Base-by-base conservation (phyloP, 2,888 invertebrate species). In the Leucophenga montana region DNA sequence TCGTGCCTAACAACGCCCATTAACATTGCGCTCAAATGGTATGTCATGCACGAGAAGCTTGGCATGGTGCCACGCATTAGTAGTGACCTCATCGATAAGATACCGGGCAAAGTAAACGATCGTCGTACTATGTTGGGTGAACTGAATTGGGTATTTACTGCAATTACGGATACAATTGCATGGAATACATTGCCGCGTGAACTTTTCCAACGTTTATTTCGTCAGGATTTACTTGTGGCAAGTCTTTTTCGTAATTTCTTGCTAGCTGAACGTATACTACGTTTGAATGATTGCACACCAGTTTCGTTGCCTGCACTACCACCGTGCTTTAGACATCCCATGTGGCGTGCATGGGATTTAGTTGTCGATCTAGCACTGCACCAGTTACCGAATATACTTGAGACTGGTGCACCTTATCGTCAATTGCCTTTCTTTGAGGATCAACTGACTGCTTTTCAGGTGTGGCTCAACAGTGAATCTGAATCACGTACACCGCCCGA, bases 131-230 rank as follows among this genome's bases (percentile, higher is more conserved):
- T 99, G 96, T 91, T 99, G 77, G 99, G 99, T 62, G 99, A 99
- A 90, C 90, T 99, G 72, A 99, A 99, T 91, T 99, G 99, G 99
- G 98, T 99, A 87, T 99, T 99, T 90, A 99, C 99, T 1, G 99
- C 99, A 57, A 98, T 99, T 80, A 99, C 99, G 0, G 99, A 99
- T 89, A 99, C 99, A 11, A 99, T 99, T 86, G 99, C 99, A 0
- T 99, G 99, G 99, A 98, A 98, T 88, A 95, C 95, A 54, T 91
- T 99, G 82, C 97, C 98, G 4, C 92, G 95, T 89, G 98, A 98
- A 81, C 90, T 97, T 80, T 99, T 99, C 90, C 98, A 99, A 90
- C 95, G 95, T 88, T 90, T 99, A 77, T 99, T 99, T 89, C 92
- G 99, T 22, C 98, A 99, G 88, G 99, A 99, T 89, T 91, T 99